phyloP scores from a whole-genome alignment of 2,113 vertebrate genomes.

The Dasyprocta punctata region DNA sequence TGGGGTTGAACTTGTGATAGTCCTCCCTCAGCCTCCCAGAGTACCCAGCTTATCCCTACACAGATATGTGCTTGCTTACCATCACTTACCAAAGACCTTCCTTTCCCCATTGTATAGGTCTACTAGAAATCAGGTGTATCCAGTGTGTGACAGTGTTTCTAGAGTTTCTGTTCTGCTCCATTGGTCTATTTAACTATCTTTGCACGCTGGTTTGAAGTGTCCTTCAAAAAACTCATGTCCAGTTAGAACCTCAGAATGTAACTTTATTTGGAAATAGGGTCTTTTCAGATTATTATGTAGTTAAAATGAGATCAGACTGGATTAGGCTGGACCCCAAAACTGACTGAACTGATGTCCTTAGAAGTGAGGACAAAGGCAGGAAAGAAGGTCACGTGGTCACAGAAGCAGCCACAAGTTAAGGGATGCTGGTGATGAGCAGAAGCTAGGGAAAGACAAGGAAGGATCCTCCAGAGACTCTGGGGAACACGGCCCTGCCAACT shows the following conservation, averaged over 20 bases:
- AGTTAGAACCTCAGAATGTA: slow-evolving; percentile 21
- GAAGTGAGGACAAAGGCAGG: not conserved
- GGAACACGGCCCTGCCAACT: not conserved
- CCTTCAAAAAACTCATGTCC: not conserved
- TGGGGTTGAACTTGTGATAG: not conserved
- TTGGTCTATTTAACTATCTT: not conserved
- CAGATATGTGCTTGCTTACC: not conserved
- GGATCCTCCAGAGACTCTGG: not conserved
- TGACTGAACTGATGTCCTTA: not conserved
- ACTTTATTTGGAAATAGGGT: slow-evolving; percentile 10
- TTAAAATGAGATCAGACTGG: slow-evolving; percentile 8
- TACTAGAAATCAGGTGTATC: not conserved
- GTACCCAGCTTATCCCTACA: not conserved
- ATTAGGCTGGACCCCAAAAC: not conserved
- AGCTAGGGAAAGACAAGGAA: not conserved
- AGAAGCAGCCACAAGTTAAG: not conserved
- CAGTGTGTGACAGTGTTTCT: not conserved
- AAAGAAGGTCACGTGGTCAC: not conserved
- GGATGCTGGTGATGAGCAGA: not conserved
- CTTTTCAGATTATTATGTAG: slow-evolving; percentile 10
- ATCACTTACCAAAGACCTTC: slow-evolving; percentile 23
- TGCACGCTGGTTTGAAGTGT: not conserved
- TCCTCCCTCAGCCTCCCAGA: not conserved
- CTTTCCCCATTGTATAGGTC: not conserved
- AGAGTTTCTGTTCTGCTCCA: not conserved